Percentiles rank a stretch among this genome's conserved stretches.
Conservation (phyloP, 2,888 invertebrate species). For the Troglohyphantes excavatus region DNA sequence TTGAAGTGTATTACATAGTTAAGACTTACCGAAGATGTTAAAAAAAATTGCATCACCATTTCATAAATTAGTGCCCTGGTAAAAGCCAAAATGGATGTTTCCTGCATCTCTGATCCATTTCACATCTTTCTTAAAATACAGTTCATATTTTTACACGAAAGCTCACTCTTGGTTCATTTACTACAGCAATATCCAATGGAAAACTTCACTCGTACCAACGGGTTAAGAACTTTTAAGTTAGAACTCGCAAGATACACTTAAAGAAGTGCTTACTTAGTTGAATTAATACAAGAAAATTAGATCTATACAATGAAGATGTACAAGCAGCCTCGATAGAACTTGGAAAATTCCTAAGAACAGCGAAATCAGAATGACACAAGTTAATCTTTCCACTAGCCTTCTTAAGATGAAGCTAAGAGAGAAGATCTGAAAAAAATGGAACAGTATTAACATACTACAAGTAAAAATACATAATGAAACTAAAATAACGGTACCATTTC, state of each 20-base stretch:
- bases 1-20: not conserved
- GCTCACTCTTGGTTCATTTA: conserved; percentile 23
- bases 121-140: conserved; percentile 24
- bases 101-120: not conserved
- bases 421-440: conserved; percentile 56
- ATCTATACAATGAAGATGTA: conserved; percentile 60
- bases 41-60: not conserved
- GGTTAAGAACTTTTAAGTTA: conserved; percentile 10
- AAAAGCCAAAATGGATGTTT: not conserved
- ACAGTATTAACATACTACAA: too few relatives aligned
- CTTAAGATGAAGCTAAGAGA: conserved; percentile 48
- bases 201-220: not conserved
- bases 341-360: conserved; percentile 48
- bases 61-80: not conserved
- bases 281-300: conserved; percentile 58
- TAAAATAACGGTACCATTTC: too few relatives aligned
- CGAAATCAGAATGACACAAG: conserved; percentile 22
- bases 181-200: not conserved
- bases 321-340: conserved; percentile 45
- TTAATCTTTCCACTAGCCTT: conserved; percentile 11
- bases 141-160: conserved; percentile 20
- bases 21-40: not conserved
- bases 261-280: conserved; percentile 27
- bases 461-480: too few relatives aligned
- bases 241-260: conserved; percentile 36